phyloP scores from a whole-genome alignment of 1,140 invertebrate genomes.

The Aricia agestis region DNA sequence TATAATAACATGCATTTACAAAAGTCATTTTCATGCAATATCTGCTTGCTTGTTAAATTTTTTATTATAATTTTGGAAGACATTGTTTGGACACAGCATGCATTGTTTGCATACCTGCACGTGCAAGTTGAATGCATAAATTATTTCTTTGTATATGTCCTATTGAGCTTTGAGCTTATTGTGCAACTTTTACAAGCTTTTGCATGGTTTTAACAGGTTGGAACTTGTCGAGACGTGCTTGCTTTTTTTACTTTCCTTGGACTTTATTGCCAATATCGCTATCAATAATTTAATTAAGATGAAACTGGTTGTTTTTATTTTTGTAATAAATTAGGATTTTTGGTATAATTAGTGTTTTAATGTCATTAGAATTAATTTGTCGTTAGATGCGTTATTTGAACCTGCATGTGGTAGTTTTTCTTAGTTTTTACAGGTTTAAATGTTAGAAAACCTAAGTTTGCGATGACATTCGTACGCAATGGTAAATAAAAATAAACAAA shows the following conservation, averaged over 20 bases:
- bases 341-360: not conserved
- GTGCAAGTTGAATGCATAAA: slow-evolving; percentile 13
- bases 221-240: slow-evolving; percentile 30
- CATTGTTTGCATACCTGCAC: not conserved
- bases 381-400: too few species aligned
- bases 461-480: too few species aligned
- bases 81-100: not conserved
- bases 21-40: not conserved
- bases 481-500: too few species aligned
- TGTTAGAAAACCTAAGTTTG: too few species aligned
- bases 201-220: slow-evolving; percentile 34
- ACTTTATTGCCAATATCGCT: not conserved
- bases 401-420: too few species aligned
- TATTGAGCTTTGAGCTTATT: slow-evolving; percentile 16
- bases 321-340: not conserved
- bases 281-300: not conserved
- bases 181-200: slow-evolving; percentile 21
- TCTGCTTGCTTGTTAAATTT: not conserved
- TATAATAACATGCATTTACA: not conserved
- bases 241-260: slow-evolving; percentile 24
- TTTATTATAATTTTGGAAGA: not conserved
- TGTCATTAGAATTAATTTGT: not conserved
- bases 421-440: not conserved
- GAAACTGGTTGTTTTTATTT: not conserved
- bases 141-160: not conserved